phyloP scores from a whole-genome alignment of 2,113 vertebrate genomes.

The Cyprinodon variegatus region DNA sequence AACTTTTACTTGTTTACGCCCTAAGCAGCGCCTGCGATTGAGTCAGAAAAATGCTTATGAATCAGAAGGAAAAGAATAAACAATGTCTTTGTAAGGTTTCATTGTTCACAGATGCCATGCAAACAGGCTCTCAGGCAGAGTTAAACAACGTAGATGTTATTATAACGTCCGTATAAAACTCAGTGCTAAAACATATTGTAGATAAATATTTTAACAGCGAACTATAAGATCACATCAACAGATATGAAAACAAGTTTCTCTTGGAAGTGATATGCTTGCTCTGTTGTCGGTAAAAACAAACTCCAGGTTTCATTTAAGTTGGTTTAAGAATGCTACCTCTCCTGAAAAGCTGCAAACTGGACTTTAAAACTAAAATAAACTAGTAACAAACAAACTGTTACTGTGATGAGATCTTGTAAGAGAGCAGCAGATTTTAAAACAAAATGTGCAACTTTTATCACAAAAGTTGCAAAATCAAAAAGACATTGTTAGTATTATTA shows the following conservation, averaged over 20 bases:
- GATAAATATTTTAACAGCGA: background rate
- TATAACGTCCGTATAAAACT: background rate
- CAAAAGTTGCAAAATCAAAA: no score
- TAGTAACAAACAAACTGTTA: background rate
- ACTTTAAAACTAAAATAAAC: constrained; percentile 32
- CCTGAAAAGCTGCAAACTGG: background rate
- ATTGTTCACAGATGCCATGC: background rate
- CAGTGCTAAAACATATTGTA: background rate
- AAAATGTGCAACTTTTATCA: background rate
- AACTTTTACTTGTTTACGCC: background rate
- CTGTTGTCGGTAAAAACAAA: background rate
- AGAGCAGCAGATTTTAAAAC: background rate
- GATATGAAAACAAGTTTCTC: background rate
- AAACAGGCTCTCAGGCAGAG: background rate
- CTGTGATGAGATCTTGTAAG: background rate
- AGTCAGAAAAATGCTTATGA: background rate
- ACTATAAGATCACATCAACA: background rate
- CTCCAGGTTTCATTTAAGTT: background rate
- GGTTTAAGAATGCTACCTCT: background rate
- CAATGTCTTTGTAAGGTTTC: background rate
- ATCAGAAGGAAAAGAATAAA: background rate
- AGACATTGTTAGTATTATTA: background rate
- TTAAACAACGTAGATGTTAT: background rate
- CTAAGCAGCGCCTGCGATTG: background rate
- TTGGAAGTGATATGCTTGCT: background rate